phyloP scores from a whole-genome alignment of 2,888 invertebrate genomes.

The Augochlorella aurata region DNA sequence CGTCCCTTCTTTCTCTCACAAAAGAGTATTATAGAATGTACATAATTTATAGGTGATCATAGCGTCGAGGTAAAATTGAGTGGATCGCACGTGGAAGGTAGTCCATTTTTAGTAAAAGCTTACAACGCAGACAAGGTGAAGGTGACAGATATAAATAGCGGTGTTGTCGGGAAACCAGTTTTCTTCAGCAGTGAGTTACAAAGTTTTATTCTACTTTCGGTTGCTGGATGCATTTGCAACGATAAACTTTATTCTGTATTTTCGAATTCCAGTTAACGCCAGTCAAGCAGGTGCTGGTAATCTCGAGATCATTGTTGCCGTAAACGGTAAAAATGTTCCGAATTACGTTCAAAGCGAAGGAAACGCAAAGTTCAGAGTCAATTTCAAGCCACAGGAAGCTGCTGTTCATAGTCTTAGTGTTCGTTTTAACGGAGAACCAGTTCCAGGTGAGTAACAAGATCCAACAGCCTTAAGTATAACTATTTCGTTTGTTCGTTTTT shows the following conservation, averaged over 20 bases:
- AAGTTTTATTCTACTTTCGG: background rate
- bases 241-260: constrained; percentile 72
- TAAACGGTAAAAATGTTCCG: constrained; percentile 97
- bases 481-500: background rate
- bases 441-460: constrained; percentile 83
- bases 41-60: constrained; percentile 86
- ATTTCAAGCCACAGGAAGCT: constrained; percentile 97
- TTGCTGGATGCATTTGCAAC: background rate
- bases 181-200: constrained; percentile 92
- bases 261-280: constrained; percentile 94
- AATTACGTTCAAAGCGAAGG: constrained; percentile 99
- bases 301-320: constrained; percentile 98
- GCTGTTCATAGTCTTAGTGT: constrained; percentile 96
- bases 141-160: constrained; percentile 95
- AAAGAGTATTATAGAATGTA: background rate
- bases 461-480: background rate
- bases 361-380: constrained; percentile 95
- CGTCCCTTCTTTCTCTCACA: background rate
- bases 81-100: constrained; percentile 94
- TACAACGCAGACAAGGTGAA: constrained; percentile 97
- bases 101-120: constrained; percentile 97
- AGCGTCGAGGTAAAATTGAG: constrained; percentile 90
- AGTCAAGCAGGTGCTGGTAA: constrained; percentile 97
- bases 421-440: constrained; percentile 88
- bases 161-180: constrained; percentile 95